These are phyloP conservation scores for Sarcophaga peregrina DNA, from an alignment of 1,140 invertebrate species.

Conservation along the genomic window DNA sequence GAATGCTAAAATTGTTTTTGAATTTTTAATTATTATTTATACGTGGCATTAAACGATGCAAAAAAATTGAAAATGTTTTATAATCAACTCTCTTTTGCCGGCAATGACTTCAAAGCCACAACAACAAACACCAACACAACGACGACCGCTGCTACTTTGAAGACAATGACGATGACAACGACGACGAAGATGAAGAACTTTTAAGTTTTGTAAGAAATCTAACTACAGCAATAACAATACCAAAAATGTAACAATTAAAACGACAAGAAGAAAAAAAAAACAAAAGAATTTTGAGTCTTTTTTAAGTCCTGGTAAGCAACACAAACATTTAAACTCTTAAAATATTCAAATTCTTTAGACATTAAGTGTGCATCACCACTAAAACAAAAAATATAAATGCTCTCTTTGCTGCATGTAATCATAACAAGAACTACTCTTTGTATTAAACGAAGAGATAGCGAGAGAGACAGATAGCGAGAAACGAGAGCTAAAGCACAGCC, in stretches of 20 bases:
- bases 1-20: no score
- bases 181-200: background rate
- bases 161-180: background rate
- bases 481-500: background rate
- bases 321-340: background rate
- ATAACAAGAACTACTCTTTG: no score
- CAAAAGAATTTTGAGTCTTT: constrained; percentile 15
- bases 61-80: background rate
- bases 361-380: background rate
- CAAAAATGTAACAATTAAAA: constrained; percentile 19
- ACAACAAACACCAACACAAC: background rate
- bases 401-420: background rate
- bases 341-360: background rate
- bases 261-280: background rate
- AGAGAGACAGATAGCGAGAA: background rate
- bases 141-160: constrained; percentile 4
- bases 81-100: background rate
- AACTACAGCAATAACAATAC: background rate
- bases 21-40: no score
- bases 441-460: background rate
- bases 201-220: constrained; percentile 32
- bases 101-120: constrained; percentile 21
- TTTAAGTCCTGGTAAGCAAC: constrained; percentile 34
- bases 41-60: background rate
- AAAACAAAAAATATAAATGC: background rate